Evolutionary conservation across 2,113 vertebrate genomes (phyloP), one percentile per base, ranked within the genome.

Genomic region (Tor tambroides): DNA sequence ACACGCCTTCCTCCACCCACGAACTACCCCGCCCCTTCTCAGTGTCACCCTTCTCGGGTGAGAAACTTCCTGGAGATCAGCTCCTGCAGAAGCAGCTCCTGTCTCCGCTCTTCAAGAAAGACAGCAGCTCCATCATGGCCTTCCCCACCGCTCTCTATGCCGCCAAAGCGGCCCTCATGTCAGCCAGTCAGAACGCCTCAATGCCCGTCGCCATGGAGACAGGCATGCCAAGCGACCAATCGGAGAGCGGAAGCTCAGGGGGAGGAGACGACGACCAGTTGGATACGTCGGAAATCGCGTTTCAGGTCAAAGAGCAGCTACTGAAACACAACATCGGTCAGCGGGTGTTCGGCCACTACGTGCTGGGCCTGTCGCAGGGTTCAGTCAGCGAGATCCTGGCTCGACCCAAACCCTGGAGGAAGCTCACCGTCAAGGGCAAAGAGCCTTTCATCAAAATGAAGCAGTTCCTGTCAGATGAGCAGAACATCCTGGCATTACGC

Each of bases 391-490:
- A 99, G 95, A 99, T 99, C 90, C 94, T 99, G 93, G 98, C 98
- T 0, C 94, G 98, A 85, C 98, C 98, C 93, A 99, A 99, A 91
- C 98, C 98, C 86, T 99, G 98, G 98, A 96, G 97, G 93, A 99
- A 99, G 95, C 96, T 99, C 91, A 99, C 98, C 0, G 98, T 99
- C 88, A 99, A 99, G 92, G 98, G 98, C 87, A 99, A 99, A 93
- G 98, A 99, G 89, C 98, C 98, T 0, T 99, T 99, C 91, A 96
- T 98, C 92, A 99, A 99, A 93, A 99, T 99, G 98, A 98, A 97
- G 94, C 98, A 99, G 95, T 99, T 99, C 93, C 95, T 99, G 61
- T 97, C 98, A 0, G 98, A 99, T 0, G 98, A 99, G 80, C 98
- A 99, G 94, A 99, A 99, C 56, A 98, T 99, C 90, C 93, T 99